Evolutionary conservation across 2,797 vertebrate species (phyloP).

Genomic region (Odontamblyopus rebecca): DNA sequence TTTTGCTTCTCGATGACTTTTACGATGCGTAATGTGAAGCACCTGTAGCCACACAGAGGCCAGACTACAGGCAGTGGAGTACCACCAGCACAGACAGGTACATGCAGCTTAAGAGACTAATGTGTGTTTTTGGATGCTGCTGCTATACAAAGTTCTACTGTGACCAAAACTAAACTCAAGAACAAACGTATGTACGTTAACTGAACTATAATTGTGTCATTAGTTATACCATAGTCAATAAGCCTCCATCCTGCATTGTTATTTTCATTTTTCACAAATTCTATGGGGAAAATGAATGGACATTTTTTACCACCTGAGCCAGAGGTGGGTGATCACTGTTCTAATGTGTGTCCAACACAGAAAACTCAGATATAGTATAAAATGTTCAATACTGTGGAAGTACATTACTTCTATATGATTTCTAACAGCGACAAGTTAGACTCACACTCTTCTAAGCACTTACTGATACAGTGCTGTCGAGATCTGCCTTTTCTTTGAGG

Average conservation of each 20-base stretch:
- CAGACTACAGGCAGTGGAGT: slow-evolving; percentile 46
- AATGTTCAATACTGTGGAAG: too few species aligned
- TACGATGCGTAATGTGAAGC: slow-evolving; percentile 79
- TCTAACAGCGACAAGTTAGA: slow-evolving; percentile 9
- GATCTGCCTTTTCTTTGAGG: slow-evolving; percentile 56
- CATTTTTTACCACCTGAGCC: too few species aligned
- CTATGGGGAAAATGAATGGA: too few species aligned
- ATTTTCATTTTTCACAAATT: too few species aligned
- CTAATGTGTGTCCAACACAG: too few species aligned
- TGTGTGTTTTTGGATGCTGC: neutral
- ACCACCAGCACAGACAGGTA: slow-evolving; percentile 33
- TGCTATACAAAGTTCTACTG: neutral
- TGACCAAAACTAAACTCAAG: neutral
- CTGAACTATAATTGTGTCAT: neutral
- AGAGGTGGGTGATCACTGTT: too few species aligned
- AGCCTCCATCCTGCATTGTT: too few species aligned
- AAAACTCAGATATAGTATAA: too few species aligned
- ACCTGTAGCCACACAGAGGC: slow-evolving; percentile 76
- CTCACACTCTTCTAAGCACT: slow-evolving; percentile 41
- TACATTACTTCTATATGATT: neutral
- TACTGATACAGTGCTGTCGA: slow-evolving; percentile 38
- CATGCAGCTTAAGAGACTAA: slow-evolving; percentile 1
- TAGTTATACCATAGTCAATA: too few species aligned
- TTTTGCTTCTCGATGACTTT: slow-evolving; percentile 73
- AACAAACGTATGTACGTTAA: neutral